Evolutionary conservation across 2,888 invertebrate genomes (phyloP), one percentile per base, ranked within the genome.

Genomic region (Crocallis elinguaria): DNA sequence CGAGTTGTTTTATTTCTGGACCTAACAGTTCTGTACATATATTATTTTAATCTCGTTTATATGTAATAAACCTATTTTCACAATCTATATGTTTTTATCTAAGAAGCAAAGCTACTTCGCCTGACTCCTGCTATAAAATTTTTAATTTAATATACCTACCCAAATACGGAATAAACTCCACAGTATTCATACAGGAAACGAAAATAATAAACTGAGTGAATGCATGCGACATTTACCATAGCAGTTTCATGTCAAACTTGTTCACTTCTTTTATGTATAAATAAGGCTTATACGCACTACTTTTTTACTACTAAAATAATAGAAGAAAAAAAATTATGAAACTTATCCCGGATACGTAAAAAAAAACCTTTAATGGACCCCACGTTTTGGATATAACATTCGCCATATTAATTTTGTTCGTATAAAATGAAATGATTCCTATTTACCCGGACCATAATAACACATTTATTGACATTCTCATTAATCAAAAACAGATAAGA

Each of bases 211-310:
- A 49, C 1, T 11, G 14, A 9, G 27, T 21, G 49, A 53, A 55
- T 56, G 57, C 57, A 57, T 62, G 53, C 50, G 43, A 52, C 55
- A 56, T 56, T 49, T 42, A 57, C 35, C n/a, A 53, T 32, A 46
- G 39, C 50, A 29, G 32, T 46, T 50, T 52, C 57, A 45, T 57
- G 58, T 57, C 57, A 48, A 48, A 35, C 55, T 55, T 64, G 61
- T 64, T 64, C 61, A 59, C 59, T 48, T 54, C 43, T 27, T 42
- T 39, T 57, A 57, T 43, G 55, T 45, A 53, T 50, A 41, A 37
- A 55, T 55, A 30, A 16, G 12, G 11, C 27, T 1, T 14, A 38
- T n/a, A n/a, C n/a, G n/a, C n/a, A n/a, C n/a, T n/a, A n/a, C n/a
- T n/a, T n/a, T n/a, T n/a, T n/a, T n/a, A n/a, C n/a, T n/a, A n/a